A percentile compares a stretch with the other conserved stretches of the same genome.
Evolutionary conservation across 37 sponge, comb jelly and placozoan genomes (phyloP).

Genomic region (Dysidea cf. avara): DNA sequence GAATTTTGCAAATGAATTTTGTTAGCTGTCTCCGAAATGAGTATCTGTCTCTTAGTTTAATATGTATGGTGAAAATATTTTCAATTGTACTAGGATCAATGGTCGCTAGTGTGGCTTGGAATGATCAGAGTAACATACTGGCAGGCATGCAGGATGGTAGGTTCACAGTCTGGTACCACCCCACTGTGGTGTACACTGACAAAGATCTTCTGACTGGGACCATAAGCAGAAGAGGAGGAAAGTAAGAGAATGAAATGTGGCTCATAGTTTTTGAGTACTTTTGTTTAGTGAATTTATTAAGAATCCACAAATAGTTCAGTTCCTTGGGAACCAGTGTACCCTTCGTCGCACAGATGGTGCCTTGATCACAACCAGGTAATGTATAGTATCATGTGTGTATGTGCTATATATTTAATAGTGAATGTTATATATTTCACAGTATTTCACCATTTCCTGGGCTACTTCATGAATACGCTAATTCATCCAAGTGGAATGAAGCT

Average conservation of each 20-base stretch:
- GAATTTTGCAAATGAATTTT: no score
- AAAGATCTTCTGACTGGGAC: slow-evolving; percentile 80
- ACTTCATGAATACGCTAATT: slow-evolving; percentile 63
- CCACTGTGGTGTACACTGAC: slow-evolving; percentile 82
- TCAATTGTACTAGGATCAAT: slow-evolving; percentile 80
- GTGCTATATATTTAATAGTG: no score
- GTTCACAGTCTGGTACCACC: slow-evolving; percentile 91
- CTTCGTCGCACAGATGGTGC: slow-evolving; percentile 89
- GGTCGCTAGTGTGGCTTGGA: slow-evolving; percentile 87
- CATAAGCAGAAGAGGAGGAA: slow-evolving; percentile 51
- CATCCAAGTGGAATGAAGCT: slow-evolving; percentile 65
- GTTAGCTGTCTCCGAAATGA: no score
- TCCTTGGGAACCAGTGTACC: slow-evolving; percentile 73
- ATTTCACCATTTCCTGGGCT: slow-evolving; percentile 88
- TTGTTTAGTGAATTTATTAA: slow-evolving; percentile 77
- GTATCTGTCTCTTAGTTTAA: no score
- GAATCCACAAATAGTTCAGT: slow-evolving; percentile 79
- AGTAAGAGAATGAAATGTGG: slow-evolving; percentile 32
- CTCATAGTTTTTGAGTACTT: neutral
- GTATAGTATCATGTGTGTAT: no score
- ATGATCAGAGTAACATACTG: slow-evolving; percentile 82
- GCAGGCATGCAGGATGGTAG: slow-evolving; percentile 80
- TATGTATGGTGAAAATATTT: no score
- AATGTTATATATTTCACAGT: no score
- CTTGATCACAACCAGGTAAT: slow-evolving; percentile 75